A percentile compares a stretch with the other conserved stretches of the same genome.
These are phyloP conservation scores for Megathymus violae DNA, from an alignment of 1,140 invertebrate genomes.

Conservation along the genomic window DNA sequence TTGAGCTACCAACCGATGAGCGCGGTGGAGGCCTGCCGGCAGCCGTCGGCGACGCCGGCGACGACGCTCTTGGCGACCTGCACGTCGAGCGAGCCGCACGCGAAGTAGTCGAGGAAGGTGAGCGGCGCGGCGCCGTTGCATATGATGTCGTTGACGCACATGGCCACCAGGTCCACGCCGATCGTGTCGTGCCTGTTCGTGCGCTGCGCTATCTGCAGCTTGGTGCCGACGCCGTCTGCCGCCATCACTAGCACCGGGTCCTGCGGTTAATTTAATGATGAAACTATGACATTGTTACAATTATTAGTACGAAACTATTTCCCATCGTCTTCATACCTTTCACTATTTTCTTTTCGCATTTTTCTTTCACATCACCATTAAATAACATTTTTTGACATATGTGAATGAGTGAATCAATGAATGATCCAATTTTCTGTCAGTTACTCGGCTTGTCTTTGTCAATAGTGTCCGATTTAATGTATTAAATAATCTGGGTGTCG, in stretches of 20 bases:
- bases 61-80: slow-evolving; percentile 89
- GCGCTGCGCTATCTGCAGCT: slow-evolving; percentile 96
- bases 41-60: slow-evolving; percentile 93
- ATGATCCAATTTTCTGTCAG: too few species aligned
- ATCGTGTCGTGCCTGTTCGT: slow-evolving; percentile 91
- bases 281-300: too few species aligned
- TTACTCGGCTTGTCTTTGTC: too few species aligned
- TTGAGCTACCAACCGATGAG: slow-evolving; percentile 92
- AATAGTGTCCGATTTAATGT: too few species aligned
- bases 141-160: slow-evolving; percentile 99
- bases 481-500: too few species aligned
- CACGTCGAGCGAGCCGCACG: slow-evolving; percentile 92
- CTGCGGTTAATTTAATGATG: slow-evolving; percentile 63
- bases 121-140: slow-evolving; percentile 97
- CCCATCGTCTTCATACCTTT: too few species aligned
- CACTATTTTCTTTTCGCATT: too few species aligned
- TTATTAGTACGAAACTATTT: too few species aligned
- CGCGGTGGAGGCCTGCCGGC: slow-evolving; percentile 91
- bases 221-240: slow-evolving; percentile 98
- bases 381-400: too few species aligned
- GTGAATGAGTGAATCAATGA: too few species aligned
- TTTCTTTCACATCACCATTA: too few species aligned
- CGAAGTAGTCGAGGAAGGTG: slow-evolving; percentile 98
- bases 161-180: slow-evolving; percentile 98
- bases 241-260: slow-evolving; percentile 96